phyloP scores from a whole-genome alignment of 1,140 invertebrate species.

The Panagrolaimus sp. region DNA sequence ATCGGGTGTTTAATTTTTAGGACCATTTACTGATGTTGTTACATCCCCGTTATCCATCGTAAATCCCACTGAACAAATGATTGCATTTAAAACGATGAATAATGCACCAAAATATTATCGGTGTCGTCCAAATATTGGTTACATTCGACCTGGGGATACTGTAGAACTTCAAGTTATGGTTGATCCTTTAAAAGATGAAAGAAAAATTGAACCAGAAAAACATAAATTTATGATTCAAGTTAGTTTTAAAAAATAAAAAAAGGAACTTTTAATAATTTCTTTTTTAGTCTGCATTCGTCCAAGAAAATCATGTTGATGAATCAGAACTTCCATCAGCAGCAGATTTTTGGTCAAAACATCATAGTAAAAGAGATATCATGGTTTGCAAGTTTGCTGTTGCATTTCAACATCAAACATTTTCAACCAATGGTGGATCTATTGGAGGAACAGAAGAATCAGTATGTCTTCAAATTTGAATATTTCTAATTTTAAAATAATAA shows the following conservation, averaged over 20 bases:
- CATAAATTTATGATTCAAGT: conserved; percentile 16
- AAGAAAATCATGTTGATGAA: too few species aligned
- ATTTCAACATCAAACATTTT: not conserved
- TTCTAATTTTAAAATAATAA: too few species aligned
- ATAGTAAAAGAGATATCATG: not conserved
- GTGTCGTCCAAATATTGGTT: conserved; percentile 2
- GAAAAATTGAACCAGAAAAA: conserved; percentile 11
- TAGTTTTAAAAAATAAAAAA: not conserved
- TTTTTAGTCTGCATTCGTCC: too few species aligned
- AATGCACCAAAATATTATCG: conserved; percentile 7
- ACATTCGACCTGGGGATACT: conserved; percentile 4
- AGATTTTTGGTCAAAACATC: conserved; percentile 1
- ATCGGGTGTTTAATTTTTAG: not conserved
- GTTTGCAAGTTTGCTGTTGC: not conserved
- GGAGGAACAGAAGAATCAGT: too few species aligned
- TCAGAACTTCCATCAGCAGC: not conserved
- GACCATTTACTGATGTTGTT: conserved; percentile 1
- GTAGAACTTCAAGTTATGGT: conserved; percentile 11
- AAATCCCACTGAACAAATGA: not conserved
- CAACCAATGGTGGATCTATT: too few species aligned
- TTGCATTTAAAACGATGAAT: conserved; percentile 1
- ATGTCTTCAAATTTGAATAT: too few species aligned
- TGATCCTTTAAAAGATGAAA: conserved; percentile 8
- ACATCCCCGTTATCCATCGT: not conserved
- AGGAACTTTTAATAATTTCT: not conserved